These are phyloP conservation scores for Drosophila neonasuta DNA, from an alignment of 2,888 invertebrate genomes.

Conservation along the genomic window DNA sequence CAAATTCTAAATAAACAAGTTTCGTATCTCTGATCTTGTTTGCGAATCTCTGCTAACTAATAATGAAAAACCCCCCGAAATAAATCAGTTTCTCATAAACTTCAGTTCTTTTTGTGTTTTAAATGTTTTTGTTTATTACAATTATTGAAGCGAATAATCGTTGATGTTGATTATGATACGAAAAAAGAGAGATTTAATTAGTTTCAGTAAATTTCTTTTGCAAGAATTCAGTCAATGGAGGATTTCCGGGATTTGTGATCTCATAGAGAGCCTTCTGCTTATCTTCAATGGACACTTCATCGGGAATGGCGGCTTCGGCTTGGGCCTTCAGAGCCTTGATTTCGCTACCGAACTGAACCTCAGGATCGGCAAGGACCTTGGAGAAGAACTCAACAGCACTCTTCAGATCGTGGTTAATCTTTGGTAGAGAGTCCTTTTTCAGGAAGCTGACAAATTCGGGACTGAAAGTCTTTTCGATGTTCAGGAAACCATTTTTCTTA, in stretches of 20 bases:
- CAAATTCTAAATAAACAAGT: background rate
- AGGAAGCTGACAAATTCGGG: conserved; percentile 61
- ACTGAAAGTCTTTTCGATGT: conserved; percentile 58
- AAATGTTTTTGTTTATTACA: conserved; percentile 22
- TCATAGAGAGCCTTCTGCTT: conserved; percentile 65
- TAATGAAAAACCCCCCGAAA: conserved; percentile 2
- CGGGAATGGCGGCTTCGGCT: conserved; percentile 57
- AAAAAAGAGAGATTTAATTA: conserved; percentile 42
- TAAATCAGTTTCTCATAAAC: background rate
- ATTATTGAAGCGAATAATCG: conserved; percentile 21
- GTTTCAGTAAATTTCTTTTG: conserved; percentile 65
- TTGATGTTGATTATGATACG: conserved; percentile 12
- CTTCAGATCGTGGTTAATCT: conserved; percentile 59
- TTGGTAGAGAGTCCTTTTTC: conserved; percentile 57
- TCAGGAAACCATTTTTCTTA: conserved; percentile 57
- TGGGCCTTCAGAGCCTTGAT: conserved; percentile 60
- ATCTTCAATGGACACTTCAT: conserved; percentile 54
- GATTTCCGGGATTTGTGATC: conserved; percentile 61
- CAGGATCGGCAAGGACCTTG: conserved; percentile 52
- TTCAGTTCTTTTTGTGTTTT: background rate
- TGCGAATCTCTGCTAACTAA: background rate
- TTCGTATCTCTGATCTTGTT: background rate
- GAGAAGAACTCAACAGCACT: conserved; percentile 65
- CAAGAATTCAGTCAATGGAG: conserved; percentile 61
- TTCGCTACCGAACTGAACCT: conserved; percentile 55